Conservation (phyloP, 2,797 vertebrate genomes). For the Agapornis canus region DNA sequence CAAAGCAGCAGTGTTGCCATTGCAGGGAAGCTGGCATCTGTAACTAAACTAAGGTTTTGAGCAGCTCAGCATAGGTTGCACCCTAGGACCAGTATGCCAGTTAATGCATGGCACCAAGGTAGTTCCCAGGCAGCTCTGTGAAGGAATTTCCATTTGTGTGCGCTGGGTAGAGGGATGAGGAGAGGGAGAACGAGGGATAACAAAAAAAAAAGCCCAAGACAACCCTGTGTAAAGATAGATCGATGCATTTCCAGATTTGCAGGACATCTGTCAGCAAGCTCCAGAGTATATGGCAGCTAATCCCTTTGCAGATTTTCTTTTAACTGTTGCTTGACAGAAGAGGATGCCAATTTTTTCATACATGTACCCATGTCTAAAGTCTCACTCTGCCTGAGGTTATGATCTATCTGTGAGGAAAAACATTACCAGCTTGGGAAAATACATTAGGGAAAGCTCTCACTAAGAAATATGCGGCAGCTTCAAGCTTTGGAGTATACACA, state of each 20-base stretch:
- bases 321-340: conserved; percentile 63
- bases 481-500: background rate
- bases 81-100: background rate
- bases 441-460: background rate
- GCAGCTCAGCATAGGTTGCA: background rate
- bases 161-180: background rate
- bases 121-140: background rate
- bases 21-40: background rate
- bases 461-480: background rate
- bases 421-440: background rate
- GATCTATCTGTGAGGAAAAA: conserved; percentile 37
- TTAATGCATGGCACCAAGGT: background rate
- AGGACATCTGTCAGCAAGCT: conserved; percentile 69
- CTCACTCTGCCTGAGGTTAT: background rate
- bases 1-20: background rate
- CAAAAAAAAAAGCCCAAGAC: background rate
- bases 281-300: conserved; percentile 56
- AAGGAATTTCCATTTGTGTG: background rate
- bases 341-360: conserved; percentile 23
- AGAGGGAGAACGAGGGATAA: background rate
- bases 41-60: background rate
- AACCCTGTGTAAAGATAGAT: conserved; percentile 55
- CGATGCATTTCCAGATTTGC: conserved; percentile 68
- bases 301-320: conserved; percentile 69
- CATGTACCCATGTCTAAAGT: background rate